Percentiles rank a stretch among this genome's conserved stretches.
These are phyloP conservation scores for Neoascia interrupta DNA, from an alignment of 2,888 invertebrate genomes.

Conservation along the genomic window DNA sequence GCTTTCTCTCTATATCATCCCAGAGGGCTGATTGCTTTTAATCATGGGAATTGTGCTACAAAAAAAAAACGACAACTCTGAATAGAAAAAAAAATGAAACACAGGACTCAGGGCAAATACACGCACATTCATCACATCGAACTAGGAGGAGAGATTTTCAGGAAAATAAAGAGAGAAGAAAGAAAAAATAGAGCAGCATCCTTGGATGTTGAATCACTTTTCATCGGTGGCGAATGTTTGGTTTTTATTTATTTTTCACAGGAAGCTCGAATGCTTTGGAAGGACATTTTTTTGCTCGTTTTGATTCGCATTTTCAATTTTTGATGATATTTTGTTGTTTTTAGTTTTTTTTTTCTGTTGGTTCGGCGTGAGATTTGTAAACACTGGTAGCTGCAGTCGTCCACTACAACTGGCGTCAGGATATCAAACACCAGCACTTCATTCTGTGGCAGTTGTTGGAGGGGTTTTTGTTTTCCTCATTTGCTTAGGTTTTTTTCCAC, in stretches of 20 bases:
- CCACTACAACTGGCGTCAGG: constrained; percentile 40
- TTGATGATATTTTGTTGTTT: constrained; percentile 62
- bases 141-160: not conserved
- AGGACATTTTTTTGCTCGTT: not conserved
- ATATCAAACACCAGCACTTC: constrained; percentile 54
- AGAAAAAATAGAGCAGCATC: constrained; percentile 26
- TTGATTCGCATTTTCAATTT: constrained; percentile 59
- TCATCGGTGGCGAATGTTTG: constrained; percentile 33
- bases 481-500: too few relatives aligned
- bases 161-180: too few relatives aligned
- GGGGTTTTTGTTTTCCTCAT: constrained; percentile 15
- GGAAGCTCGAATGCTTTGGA: constrained; percentile 47
- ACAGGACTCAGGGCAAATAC: constrained; percentile 30
- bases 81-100: constrained; percentile 24
- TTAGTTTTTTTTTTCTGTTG: constrained; percentile 16
- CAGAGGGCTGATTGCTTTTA: constrained; percentile 61
- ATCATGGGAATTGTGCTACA: constrained; percentile 55
- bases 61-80: constrained; percentile 13
- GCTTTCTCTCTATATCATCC: not conserved
- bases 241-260: constrained; percentile 59
- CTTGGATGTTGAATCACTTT: constrained; percentile 47
- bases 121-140: constrained; percentile 59
- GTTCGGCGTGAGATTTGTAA: constrained; percentile 64
- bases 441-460: constrained; percentile 16
- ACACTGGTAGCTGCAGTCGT: constrained; percentile 23